Base-by-base conservation (phyloP, 2,113 vertebrate species). In the Tragelaphus strepsiceros region DNA sequence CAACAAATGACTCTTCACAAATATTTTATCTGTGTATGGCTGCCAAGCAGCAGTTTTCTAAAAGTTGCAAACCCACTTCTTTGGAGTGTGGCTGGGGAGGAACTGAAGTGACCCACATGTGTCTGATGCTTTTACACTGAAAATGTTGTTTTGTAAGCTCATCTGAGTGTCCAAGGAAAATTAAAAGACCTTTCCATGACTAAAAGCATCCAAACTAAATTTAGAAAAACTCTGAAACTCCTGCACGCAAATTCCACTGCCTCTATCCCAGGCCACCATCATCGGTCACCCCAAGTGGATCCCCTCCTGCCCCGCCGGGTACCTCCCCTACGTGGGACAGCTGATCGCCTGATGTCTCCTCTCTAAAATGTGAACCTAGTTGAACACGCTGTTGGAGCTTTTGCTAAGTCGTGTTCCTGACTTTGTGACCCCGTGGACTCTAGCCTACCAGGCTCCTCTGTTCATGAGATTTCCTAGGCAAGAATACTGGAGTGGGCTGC, bases 151-250 rank as follows among this genome's bases (percentile, higher is more conserved):
- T 96, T 49, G 13, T 21, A 58, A 49, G 43, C 64, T 59, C 84
- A 49, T 82, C 82, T 77, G 49, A 89, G 49, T 49, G 32, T 92
- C 56, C 49, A 51, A 82, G 30, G 26, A 89, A 88, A 88, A 88
- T 64, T 32, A 32, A 61, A 62, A 92, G 46, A 46, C 12, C 9
- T 88, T 84, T 84, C 62, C 51, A 84, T 84, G 84, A 62, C 59
- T 32, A 30, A 92, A 92, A 84, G 15, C 56, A 88, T 84, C 62
- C 54, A 58, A 74, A 83, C 7, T 49, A 49, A 78, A 81, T 95
- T 78, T 83, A 62, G 43, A 30, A 83, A 56, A 39, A 35, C 30
- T 62, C 61, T 78, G 7, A 14, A 62, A 84, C 83, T 43, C 28
- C 80, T 46, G 19, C 49, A 24, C 16, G 62, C 9, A 64, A 32